Evolutionary conservation across 2,888 invertebrate species (phyloP), one percentile per base, ranked within the genome.

Genomic region (Eupithecia pulchellata): DNA sequence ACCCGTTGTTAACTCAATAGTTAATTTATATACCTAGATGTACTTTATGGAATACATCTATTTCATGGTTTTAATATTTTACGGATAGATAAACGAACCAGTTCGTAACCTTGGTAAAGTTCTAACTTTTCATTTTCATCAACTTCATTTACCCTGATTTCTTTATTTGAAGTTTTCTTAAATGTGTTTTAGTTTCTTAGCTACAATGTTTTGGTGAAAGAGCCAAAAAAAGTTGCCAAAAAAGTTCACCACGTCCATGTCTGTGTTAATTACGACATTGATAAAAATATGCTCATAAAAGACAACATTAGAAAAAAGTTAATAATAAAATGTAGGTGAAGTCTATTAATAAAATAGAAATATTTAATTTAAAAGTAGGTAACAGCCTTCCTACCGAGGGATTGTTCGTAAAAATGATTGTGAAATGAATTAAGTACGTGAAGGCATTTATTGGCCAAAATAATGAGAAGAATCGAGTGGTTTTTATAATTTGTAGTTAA

Each of bases 371-470:
- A 60, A 80, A 77, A 67, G 71, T 81, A n/a, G 11, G 30, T n/a
- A 30, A 60, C 29, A 57, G 29, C 9, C 29, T 57, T 29, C 57
- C 29, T 58, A 78, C n/a, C n/a, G 74, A 14, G 58, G 25, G 75
- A 79, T 76, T 78, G 77, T 72, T 75, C 82, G 81, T 76, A 74
- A 57, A 57, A 57, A 27, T 9, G 25, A 52, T 11, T 11, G 13
- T 25, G 11, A 3, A 52, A 52, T 25, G 11, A 52, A 52, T 25
- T 52, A 47, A 8, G 4, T 17, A 58, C 30, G 25, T 14, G 89
- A 88, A 81, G 92, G 93, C 93, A 92, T 91, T 91, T 91, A 92
- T 86, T 91, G 92, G 92, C 91, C 91, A 52, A 52, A 47, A 25
- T 47, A 25, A 52, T 52, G 52, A 86, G 89, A 82, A 78, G 89